Percentiles rank a stretch among this genome's conserved stretches.
Evolutionary conservation across 2,888 invertebrate genomes (phyloP).

Genomic region (Neelides folsomi): DNA sequence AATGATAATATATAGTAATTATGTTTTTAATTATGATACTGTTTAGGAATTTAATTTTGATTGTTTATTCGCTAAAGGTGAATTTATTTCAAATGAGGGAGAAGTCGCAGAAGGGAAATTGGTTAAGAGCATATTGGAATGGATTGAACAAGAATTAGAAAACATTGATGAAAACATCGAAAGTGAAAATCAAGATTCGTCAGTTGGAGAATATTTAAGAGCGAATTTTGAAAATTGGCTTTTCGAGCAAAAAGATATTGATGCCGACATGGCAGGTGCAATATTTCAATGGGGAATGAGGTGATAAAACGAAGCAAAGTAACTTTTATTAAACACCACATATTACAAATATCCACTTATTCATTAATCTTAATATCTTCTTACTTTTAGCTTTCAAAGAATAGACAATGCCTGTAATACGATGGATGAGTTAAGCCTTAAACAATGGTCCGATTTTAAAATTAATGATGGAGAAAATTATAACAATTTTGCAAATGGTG

Average conservation of each 20-base stretch:
- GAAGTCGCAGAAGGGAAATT: conserved; percentile 37
- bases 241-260: conserved; percentile 34
- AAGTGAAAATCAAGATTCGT: conserved; percentile 12
- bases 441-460: conserved; percentile 27
- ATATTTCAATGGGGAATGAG: conserved; percentile 49
- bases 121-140: conserved; percentile 43
- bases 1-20: background rate
- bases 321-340: too few species aligned
- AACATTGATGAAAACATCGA: conserved; percentile 37
- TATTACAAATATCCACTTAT: too few species aligned
- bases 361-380: background rate
- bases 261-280: conserved; percentile 39
- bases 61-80: too few species aligned
- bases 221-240: conserved; percentile 38
- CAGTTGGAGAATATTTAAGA: conserved; percentile 39
- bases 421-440: conserved; percentile 26
- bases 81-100: conserved; percentile 22
- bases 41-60: background rate
- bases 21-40: background rate
- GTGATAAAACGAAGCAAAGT: too few species aligned
- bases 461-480: conserved; percentile 43
- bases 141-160: conserved; percentile 40
- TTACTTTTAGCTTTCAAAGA: conserved; percentile 33
- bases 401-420: conserved; percentile 28
- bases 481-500: conserved; percentile 45